Evolutionary conservation across 2,113 vertebrate genomes (phyloP).

Genomic region (Atlantisia rogersi): DNA sequence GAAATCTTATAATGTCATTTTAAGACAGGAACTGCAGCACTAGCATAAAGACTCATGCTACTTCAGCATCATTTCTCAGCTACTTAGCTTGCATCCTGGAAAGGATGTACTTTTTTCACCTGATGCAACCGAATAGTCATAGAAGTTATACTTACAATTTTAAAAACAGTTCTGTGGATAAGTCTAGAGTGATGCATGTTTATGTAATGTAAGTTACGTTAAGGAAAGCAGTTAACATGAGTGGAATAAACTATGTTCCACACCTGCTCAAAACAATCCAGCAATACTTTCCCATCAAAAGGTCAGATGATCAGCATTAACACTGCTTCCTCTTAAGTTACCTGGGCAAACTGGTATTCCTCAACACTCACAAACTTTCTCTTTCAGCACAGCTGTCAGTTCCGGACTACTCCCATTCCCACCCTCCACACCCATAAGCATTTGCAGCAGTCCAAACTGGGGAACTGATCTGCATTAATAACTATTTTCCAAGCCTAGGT

Average conservation of each 20-base stretch:
- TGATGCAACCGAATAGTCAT: background rate
- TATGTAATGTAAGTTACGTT: background rate
- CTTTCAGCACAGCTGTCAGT: background rate
- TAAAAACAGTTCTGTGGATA: background rate
- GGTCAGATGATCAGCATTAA: background rate
- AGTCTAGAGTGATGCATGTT: background rate
- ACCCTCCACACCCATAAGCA: background rate
- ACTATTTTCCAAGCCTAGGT: background rate
- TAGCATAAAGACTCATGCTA: background rate
- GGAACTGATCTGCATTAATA: background rate
- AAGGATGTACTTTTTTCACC: background rate
- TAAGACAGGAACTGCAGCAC: constrained; percentile 44
- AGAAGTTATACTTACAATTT: background rate
- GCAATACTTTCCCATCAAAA: background rate
- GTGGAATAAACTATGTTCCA: background rate
- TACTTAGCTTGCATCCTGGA: background rate
- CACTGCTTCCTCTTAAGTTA: background rate
- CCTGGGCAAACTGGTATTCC: background rate
- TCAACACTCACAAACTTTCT: background rate
- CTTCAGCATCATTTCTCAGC: background rate
- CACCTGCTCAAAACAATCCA: background rate
- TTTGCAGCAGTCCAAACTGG: background rate
- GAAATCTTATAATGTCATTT: constrained; percentile 31
- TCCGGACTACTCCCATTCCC: background rate
- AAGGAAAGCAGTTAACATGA: background rate